Conservation (phyloP, 2,113 vertebrate genomes). For the Mesitornis unicolor region DNA sequence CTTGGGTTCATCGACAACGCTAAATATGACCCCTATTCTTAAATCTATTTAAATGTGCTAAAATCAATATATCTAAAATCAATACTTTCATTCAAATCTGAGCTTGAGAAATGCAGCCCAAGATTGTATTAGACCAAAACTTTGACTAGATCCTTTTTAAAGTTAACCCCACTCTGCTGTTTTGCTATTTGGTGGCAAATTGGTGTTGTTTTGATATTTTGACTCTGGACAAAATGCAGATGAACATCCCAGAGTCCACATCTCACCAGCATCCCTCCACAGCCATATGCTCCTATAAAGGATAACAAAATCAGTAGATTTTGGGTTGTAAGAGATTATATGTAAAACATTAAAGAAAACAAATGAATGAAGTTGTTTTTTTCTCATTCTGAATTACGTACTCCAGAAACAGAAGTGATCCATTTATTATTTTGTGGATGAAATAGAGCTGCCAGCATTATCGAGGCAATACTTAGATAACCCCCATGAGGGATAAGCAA, state of each 20-base stretch:
- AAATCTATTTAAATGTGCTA: not conserved
- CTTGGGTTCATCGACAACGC: not conserved
- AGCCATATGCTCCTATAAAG: not conserved
- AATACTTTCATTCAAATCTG: not conserved
- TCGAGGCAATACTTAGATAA: slow-evolving; percentile 66
- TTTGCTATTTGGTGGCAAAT: not conserved
- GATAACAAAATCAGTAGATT: not conserved
- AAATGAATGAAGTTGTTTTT: not conserved
- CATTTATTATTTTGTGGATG: slow-evolving; percentile 51
- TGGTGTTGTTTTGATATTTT: not conserved
- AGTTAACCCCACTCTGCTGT: not conserved
- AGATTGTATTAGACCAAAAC: not conserved
- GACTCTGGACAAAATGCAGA: not conserved
- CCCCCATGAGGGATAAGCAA: slow-evolving; percentile 70
- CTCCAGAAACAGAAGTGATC: not conserved
- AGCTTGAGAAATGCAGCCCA: not conserved
- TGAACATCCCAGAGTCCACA: not conserved
- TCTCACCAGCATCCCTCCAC: not conserved
- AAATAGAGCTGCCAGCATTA: slow-evolving; percentile 39
- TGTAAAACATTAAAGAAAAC: slow-evolving; percentile 6
- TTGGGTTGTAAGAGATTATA: not conserved
- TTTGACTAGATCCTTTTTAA: not conserved
- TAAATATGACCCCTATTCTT: not conserved
- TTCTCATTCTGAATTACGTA: not conserved
- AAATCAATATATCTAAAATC: not conserved